Evolutionary conservation across 2,113 vertebrate species (phyloP), one percentile per base, ranked within the genome.

Genomic region (Gopherus evgoodei): DNA sequence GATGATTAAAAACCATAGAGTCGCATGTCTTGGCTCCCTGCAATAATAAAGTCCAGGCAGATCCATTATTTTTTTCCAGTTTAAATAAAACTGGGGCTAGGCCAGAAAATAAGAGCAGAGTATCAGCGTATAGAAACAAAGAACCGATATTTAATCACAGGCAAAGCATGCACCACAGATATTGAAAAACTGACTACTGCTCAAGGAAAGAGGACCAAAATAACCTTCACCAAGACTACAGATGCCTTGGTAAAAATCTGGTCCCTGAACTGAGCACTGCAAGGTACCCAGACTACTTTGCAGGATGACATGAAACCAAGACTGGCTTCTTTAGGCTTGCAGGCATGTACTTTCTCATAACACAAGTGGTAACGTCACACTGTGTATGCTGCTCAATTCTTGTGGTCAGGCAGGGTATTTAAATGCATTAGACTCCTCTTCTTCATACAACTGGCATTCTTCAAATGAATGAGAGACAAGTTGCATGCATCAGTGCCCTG

Each of bases 1-100:
- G 99, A 97, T 99, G 99, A 97, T 99, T 99, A 93, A 99, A 98
- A 96, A 99, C 98, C 47, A 98, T 98, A 0, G 98, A 81, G 94
- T 99, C 99, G 49, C 98, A 98, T 0, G 98, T 98, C 97, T 99
- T 99, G 62, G 98, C 97, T 25, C 98, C 97, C 98, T 99, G 94
- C 27, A 98, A 97, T 0, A 53, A 81, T 83, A 95, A 53, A 94
- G 25, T 24, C 79, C 27, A 78, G 82, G 25, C 50, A 94, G 8
- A 89, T 47, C 29, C 0, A 6, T 54, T 94, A 82, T 97, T 27
- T 83, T 83, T 44, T 31, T 50, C 86, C 69, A 81, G 92, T 53
- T 27, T 82, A 90, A 31, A 76, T 8, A 42, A 94, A 96, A 83
- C 1, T 1, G 90, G 82, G 59, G 50, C 79, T 50, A 38, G 0